Conservation (phyloP, 2,797 vertebrate species). For the Trematomus bernacchii region DNA sequence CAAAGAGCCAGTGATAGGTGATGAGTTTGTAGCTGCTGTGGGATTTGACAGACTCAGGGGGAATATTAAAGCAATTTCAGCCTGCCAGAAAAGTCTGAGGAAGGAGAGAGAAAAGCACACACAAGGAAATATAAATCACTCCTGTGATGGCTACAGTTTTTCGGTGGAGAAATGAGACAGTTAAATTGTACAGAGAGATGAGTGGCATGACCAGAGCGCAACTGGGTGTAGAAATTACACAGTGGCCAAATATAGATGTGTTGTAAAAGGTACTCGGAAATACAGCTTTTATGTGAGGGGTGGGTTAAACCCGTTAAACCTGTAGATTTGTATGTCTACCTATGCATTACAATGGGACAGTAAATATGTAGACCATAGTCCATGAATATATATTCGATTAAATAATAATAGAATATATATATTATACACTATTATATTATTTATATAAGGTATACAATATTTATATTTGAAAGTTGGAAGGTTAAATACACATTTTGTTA, state of each 20-base stretch:
- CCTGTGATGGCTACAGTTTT: slow-evolving; percentile 62
- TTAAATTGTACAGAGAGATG: slow-evolving; percentile 71
- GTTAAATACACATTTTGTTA: not conserved
- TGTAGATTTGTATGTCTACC: slow-evolving; percentile 18
- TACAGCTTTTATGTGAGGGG: slow-evolving; percentile 33
- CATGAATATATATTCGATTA: not conserved
- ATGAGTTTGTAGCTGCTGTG: slow-evolving; percentile 81
- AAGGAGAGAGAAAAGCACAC: slow-evolving; percentile 63
- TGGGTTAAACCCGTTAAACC: not conserved
- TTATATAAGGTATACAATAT: not conserved
- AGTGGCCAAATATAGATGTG: slow-evolving; percentile 54
- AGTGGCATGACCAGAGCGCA: slow-evolving; percentile 54
- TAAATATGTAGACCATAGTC: not conserved
- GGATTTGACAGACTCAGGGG: slow-evolving; percentile 80
- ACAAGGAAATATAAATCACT: slow-evolving; percentile 79
- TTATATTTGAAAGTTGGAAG: not conserved
- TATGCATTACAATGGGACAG: slow-evolving; percentile 12
- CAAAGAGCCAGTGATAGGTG: slow-evolving; percentile 80
- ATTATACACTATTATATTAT: not conserved
- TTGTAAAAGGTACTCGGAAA: slow-evolving; percentile 31
- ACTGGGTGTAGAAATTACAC: slow-evolving; percentile 41
- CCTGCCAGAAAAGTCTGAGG: slow-evolving; percentile 75
- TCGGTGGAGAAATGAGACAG: slow-evolving; percentile 70
- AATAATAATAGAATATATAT: not conserved
- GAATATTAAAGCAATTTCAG: slow-evolving; percentile 86